phyloP scores from a whole-genome alignment of 2,888 invertebrate species.

The Eurois occulta region DNA sequence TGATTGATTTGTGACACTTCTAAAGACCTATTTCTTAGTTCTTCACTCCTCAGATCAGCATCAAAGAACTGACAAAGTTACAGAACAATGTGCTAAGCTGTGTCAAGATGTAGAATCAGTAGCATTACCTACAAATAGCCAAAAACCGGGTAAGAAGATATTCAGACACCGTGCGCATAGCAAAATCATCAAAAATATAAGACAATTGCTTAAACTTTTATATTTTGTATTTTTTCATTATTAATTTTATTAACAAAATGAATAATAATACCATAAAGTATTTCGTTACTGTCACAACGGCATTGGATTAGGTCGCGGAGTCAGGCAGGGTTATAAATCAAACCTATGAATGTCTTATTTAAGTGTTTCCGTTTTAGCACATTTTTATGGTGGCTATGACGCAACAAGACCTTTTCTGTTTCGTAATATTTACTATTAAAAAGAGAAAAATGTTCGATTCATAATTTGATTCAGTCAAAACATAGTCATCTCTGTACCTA shows the following conservation, averaged over 20 bases:
- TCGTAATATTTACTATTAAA: background rate
- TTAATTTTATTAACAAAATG: background rate
- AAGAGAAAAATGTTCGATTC: background rate
- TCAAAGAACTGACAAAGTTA: background rate
- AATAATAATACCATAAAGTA: background rate
- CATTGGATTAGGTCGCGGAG: conserved; percentile 9
- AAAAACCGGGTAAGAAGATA: background rate
- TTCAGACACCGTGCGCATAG: background rate
- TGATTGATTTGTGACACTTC: background rate
- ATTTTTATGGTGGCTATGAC: conserved; percentile 28
- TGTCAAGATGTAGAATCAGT: background rate
- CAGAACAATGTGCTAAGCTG: background rate
- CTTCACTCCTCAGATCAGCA: background rate
- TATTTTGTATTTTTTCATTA: background rate
- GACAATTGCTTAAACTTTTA: background rate
- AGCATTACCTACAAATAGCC: background rate
- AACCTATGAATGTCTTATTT: conserved; percentile 25
- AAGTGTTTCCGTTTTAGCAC: conserved; percentile 13
- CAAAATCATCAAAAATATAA: background rate
- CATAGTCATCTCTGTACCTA: background rate
- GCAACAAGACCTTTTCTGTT: conserved; percentile 18
- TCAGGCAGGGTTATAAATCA: conserved; percentile 21
- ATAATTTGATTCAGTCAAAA: background rate
- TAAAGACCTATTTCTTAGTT: background rate
- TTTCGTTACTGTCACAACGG: background rate